A percentile compares a stretch with the other conserved stretches of the same genome.
Conservation (phyloP, 1,140 invertebrate species). For the Drosophila pallidifrons region DNA sequence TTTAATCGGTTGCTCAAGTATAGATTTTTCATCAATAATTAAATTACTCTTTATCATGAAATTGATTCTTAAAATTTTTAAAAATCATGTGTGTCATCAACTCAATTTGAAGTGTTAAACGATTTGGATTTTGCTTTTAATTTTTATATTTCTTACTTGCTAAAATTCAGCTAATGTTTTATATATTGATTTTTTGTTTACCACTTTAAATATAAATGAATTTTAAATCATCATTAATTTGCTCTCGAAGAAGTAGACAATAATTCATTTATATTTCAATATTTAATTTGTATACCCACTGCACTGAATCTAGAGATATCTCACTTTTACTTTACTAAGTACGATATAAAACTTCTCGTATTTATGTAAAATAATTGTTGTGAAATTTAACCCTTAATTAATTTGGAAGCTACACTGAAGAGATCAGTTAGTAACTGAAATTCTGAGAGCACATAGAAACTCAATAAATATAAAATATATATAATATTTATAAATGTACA, state of each 20-base stretch:
- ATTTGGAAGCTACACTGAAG: not conserved
- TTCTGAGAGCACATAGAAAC: slow-evolving; percentile 6
- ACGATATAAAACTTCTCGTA: not conserved
- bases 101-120: slow-evolving; percentile 33
- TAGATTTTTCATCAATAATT: slow-evolving; percentile 41
- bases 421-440: not conserved
- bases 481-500: slow-evolving; percentile 7
- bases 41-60: slow-evolving; percentile 36
- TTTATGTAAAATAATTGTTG: not conserved
- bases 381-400: not conserved
- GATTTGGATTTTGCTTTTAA: slow-evolving; percentile 13
- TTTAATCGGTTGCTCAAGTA: slow-evolving; percentile 74
- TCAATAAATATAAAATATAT: slow-evolving; percentile 19
- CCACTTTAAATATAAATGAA: slow-evolving; percentile 40
- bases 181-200: slow-evolving; percentile 26
- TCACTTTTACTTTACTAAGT: not conserved
- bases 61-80: slow-evolving; percentile 45
- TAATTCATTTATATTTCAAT: not conserved
- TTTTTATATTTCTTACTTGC: slow-evolving; percentile 45
- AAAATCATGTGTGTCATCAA: slow-evolving; percentile 46
- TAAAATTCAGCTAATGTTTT: slow-evolving; percentile 72
- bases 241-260: slow-evolving; percentile 54
- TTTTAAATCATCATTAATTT: slow-evolving; percentile 57
- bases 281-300: not conserved
- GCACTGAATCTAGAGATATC: not conserved